Conservation (phyloP, 2,113 vertebrate genomes). For the Platichthys flesus region DNA sequence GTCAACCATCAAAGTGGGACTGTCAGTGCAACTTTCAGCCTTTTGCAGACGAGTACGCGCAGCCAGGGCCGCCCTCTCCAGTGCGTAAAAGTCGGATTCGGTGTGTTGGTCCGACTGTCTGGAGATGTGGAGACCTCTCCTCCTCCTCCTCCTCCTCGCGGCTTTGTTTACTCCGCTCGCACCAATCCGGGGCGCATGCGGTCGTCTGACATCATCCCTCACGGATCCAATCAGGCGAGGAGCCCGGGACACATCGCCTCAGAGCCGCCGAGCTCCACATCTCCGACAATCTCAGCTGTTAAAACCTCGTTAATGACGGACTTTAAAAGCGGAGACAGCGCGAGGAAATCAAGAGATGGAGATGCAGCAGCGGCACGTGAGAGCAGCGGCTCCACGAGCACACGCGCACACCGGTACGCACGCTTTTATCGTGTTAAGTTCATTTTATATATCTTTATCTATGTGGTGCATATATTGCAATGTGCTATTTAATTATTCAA, state of each 20-base stretch:
- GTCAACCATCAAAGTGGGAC: conserved; percentile 60
- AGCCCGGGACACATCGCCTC: conserved; percentile 59
- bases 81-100: conserved; percentile 71
- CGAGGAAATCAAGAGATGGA: conserved; percentile 61
- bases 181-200: conserved; percentile 79
- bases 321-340: conserved; percentile 65
- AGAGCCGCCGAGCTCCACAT: conserved; percentile 41
- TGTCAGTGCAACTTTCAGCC: conserved; percentile 72
- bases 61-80: conserved; percentile 71
- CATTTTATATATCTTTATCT: background rate
- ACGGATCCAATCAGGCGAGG: conserved; percentile 73
- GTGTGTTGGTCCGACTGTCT: conserved; percentile 73
- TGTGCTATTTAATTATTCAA: background rate
- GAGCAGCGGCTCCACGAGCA: conserved; percentile 28
- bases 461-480: background rate
- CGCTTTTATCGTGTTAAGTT: background rate
- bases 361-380: conserved; percentile 48
- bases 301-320: conserved; percentile 77
- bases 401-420: background rate
- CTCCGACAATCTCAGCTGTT: conserved; percentile 73
- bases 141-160: conserved; percentile 78
- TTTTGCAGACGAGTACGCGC: conserved; percentile 56
- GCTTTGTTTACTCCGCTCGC: conserved; percentile 80
- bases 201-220: conserved; percentile 77
- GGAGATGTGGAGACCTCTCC: conserved; percentile 84